These are phyloP conservation scores for Corythornis madagascariensis DNA, from an alignment of 2,113 vertebrate genomes.

Conservation along the genomic window DNA sequence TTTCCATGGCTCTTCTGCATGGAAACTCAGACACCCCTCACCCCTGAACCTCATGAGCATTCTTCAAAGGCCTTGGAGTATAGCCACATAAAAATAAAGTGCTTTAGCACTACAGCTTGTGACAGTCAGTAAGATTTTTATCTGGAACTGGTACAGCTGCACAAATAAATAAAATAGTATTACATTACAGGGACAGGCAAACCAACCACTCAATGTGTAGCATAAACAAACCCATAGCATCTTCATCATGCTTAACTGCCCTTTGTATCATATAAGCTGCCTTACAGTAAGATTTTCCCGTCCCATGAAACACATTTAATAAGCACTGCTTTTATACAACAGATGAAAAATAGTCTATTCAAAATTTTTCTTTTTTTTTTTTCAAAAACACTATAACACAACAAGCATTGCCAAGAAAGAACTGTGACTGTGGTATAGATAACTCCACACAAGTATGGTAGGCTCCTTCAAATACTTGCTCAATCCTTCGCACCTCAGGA, in stretches of 20 bases:
- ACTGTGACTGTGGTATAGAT: not conserved
- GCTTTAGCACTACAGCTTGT: not conserved
- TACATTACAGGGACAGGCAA: not conserved
- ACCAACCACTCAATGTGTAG: not conserved
- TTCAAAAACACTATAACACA: not conserved
- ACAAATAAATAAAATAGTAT: conserved; percentile 8
- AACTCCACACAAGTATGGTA: not conserved
- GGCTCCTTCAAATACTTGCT: not conserved
- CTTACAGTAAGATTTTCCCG: not conserved
- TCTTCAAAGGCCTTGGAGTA: conserved; percentile 50
- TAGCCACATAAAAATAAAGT: conserved; percentile 36
- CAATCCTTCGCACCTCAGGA: not conserved
- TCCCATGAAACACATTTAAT: not conserved
- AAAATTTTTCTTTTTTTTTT: not conserved
- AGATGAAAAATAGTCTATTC: not conserved
- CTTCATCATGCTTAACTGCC: not conserved
- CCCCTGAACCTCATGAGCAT: conserved; percentile 33
- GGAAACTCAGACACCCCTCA: conserved; percentile 43
- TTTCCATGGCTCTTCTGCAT: conserved; percentile 44
- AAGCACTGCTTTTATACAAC: not conserved
- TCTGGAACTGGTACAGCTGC: not conserved
- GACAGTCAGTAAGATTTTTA: conserved; percentile 27
- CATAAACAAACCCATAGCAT: not conserved
- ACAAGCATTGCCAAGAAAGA: not conserved
- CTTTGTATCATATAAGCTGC: not conserved